phyloP scores from a whole-genome alignment of 2,797 vertebrate genomes.

The Eulemur mongoz region DNA sequence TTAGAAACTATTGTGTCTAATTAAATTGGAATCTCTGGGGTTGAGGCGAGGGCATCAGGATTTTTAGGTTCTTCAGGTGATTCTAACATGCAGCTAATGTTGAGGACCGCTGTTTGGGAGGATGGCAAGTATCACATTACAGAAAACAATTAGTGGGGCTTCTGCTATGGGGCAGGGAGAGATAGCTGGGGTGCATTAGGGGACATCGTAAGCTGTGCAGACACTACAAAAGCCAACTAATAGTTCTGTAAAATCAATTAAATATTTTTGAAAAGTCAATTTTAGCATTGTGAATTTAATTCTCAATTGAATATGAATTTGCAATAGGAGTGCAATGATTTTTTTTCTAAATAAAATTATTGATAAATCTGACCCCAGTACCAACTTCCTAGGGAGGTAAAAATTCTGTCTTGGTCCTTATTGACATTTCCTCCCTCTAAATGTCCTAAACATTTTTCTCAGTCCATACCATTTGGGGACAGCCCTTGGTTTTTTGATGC shows the following conservation, averaged over 20 bases:
- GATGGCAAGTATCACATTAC: neutral
- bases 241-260: neutral
- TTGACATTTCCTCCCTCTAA: neutral
- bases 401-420: neutral
- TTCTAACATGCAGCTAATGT: neutral
- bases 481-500: neutral
- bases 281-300: neutral
- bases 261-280: neutral
- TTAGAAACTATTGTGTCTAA: neutral
- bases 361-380: neutral
- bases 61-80: neutral
- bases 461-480: neutral
- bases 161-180: neutral
- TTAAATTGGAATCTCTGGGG: neutral
- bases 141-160: neutral
- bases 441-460: neutral
- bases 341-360: neutral
- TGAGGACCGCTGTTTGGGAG: neutral
- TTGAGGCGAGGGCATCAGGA: neutral
- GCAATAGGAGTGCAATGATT: neutral
- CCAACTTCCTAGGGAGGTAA: neutral
- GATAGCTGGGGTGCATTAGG: rapidly evolving
- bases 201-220: neutral
- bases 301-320: slow-evolving; percentile 15
- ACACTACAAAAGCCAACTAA: neutral